Evolutionary conservation across 1,140 invertebrate genomes (phyloP), one percentile per base, ranked within the genome.

Genomic region (Drosophila oshimai): DNA sequence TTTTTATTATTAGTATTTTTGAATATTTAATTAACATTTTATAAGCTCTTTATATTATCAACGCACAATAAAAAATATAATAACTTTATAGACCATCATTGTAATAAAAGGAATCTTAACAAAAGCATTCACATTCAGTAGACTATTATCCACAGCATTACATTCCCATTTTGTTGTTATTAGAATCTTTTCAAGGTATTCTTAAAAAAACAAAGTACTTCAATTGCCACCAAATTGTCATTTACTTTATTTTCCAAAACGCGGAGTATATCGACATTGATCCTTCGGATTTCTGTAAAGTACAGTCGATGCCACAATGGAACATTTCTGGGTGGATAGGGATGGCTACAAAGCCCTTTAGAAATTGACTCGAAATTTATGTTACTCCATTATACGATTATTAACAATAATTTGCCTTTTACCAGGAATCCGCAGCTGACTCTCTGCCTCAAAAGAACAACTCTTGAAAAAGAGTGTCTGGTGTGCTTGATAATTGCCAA

Each of bases 371-470:
- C 51, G 10, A 65, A 74, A 74, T 57, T 75, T 75, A 70, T 76
- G 54, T 37, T 7, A 29, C 15, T 62, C 45, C 7, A 75, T 70
- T 75, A 55, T 69, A 29, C 33, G 39, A 46, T 62, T 64, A 62
- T 76, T 75, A 62, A 68, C 55, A 64, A 70, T 75, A 62, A 76
- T 75, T 70, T 51, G 54, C 49, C 36, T 75, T 67, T 62, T 55
- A 47, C 49, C 46, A 54, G 47, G 47, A 41, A 46, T 44, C 33
- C 54, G 46, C 54, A 72, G 47, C 44, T 64, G 47, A 24, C 31
- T 39, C 20, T 2, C 10, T 31, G 47, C 18, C 42, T 45, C 10
- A 50, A 73, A 55, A 20, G 69, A 62, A 9, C 34, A 53, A n/a
- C 34, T 64, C 49, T 64, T 60, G 20, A 36, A 39, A 45, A 69